Conservation (phyloP, 2,797 vertebrate species). For the Loris lydekkerianus region DNA sequence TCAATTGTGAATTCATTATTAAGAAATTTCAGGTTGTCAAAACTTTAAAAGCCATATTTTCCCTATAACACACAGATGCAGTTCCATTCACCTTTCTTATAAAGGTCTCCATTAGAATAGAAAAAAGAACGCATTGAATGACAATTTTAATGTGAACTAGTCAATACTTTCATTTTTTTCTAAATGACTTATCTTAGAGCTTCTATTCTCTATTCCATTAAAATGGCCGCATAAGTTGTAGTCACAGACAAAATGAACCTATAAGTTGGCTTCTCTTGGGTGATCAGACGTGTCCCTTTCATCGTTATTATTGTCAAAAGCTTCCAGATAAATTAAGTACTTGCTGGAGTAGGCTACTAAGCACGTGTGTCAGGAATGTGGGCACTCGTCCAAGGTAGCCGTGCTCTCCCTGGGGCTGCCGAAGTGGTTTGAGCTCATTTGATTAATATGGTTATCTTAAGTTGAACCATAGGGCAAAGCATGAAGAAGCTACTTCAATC, state of each 20-base stretch:
- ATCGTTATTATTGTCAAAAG: conserved; percentile 37
- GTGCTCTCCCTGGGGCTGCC: neutral
- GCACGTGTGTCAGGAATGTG: neutral
- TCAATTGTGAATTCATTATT: conserved; percentile 80
- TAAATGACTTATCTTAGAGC: conserved; percentile 54
- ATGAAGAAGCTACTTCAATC: neutral
- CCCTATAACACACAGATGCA: conserved; percentile 60
- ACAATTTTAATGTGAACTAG: conserved; percentile 65
- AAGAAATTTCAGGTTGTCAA: conserved; percentile 78
- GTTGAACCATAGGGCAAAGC: neutral
- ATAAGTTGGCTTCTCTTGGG: neutral
- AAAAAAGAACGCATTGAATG: conserved; percentile 46
- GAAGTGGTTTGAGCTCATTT: neutral
- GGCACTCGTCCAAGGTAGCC: neutral
- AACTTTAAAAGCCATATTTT: conserved; percentile 77
- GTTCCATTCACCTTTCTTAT: conserved; percentile 72
- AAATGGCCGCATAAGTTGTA: conserved; percentile 20
- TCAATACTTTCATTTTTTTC: conserved; percentile 64
- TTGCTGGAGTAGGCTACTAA: neutral
- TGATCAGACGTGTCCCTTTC: neutral
- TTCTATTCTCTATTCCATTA: conserved; percentile 54
- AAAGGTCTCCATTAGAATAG: conserved; percentile 76
- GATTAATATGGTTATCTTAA: neutral
- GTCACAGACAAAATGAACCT: conserved; percentile 18
- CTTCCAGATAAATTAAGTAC: conserved; percentile 35